Conservation (phyloP, 2,888 invertebrate species). For the Endotricha flammealis region DNA sequence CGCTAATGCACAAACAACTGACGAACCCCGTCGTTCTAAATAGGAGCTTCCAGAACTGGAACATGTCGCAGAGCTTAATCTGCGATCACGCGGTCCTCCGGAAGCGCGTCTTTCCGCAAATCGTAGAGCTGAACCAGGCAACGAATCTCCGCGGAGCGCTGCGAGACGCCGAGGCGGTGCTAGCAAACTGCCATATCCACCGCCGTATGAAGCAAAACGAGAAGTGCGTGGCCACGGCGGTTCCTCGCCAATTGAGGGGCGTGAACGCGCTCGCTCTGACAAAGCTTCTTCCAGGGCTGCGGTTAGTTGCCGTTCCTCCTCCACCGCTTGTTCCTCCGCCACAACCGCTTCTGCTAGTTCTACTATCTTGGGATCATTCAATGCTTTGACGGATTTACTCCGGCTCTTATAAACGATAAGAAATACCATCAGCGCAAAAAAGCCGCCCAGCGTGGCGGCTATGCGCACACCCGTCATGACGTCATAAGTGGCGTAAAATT, state of each 20-base stretch:
- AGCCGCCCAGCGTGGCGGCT: constrained; percentile 93
- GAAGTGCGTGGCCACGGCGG: constrained; percentile 71
- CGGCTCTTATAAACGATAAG: constrained; percentile 94
- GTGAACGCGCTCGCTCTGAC: constrained; percentile 66
- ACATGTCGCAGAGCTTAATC: constrained; percentile 89
- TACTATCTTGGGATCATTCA: constrained; percentile 88
- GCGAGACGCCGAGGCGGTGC: constrained; percentile 83
- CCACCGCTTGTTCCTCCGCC: constrained; percentile 81
- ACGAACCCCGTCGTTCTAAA: constrained; percentile 88
- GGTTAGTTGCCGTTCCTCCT: constrained; percentile 85
- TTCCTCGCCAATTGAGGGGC: constrained; percentile 83
- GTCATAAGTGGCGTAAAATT: constrained; percentile 94
- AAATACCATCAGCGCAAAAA: constrained; percentile 94
- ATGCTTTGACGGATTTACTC: constrained; percentile 84
- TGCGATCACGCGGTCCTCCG: constrained; percentile 73
- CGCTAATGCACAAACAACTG: constrained; percentile 85
- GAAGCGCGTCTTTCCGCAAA: constrained; percentile 71
- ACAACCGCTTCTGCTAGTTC: constrained; percentile 88
- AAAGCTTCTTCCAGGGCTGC: constrained; percentile 84
- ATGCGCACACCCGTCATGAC: constrained; percentile 96
- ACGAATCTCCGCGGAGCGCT: constrained; percentile 77
- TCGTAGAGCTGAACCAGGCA: constrained; percentile 77
- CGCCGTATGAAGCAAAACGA: constrained; percentile 71
- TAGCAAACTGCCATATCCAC: constrained; percentile 84
- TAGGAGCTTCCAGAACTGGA: constrained; percentile 92